Percentiles rank a stretch among this genome's conserved stretches.
Conservation (phyloP, 37 sponge, comb jelly and placozoan genomes). For the Halisarca cf. caerulea region DNA sequence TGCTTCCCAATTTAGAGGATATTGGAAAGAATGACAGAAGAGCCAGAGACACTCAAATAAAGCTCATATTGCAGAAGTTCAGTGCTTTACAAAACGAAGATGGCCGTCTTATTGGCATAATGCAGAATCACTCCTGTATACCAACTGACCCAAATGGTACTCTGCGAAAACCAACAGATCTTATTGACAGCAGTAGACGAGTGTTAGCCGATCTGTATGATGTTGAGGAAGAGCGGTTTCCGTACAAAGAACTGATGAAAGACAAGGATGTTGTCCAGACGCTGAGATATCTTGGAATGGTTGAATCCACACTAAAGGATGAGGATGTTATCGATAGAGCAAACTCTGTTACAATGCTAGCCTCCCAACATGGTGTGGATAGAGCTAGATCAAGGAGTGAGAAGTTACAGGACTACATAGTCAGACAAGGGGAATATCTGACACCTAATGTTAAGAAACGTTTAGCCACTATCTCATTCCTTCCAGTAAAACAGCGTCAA, state of each 20-base stretch:
- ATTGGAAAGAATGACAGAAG: background rate
- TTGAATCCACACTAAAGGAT: conserved; percentile 10
- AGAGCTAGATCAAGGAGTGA: background rate
- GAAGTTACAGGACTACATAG: background rate
- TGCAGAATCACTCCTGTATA: conserved; percentile 30
- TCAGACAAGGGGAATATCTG: background rate
- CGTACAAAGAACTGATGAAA: conserved; percentile 15
- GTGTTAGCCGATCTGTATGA: conserved; percentile 29
- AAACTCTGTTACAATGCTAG: background rate
- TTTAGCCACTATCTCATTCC: background rate
- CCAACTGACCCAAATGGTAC: conserved; percentile 6
- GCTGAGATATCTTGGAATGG: conserved; percentile 40
- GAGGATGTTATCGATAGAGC: conserved; percentile 50
- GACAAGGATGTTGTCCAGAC: background rate
- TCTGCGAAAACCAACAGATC: background rate
- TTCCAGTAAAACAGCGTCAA: background rate
- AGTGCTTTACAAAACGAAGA: background rate
- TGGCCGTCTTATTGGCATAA: conserved; percentile 24
- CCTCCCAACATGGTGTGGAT: background rate
- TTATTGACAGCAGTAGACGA: conserved; percentile 32
- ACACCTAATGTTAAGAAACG: background rate
- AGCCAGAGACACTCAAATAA: conserved; percentile 29
- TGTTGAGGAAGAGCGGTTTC: conserved; percentile 54
- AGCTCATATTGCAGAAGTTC: conserved; percentile 27
- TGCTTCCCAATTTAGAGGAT: background rate